These are phyloP conservation scores for Myotis findleyi DNA, from an alignment of 2,797 vertebrate genomes.

Conservation along the genomic window DNA sequence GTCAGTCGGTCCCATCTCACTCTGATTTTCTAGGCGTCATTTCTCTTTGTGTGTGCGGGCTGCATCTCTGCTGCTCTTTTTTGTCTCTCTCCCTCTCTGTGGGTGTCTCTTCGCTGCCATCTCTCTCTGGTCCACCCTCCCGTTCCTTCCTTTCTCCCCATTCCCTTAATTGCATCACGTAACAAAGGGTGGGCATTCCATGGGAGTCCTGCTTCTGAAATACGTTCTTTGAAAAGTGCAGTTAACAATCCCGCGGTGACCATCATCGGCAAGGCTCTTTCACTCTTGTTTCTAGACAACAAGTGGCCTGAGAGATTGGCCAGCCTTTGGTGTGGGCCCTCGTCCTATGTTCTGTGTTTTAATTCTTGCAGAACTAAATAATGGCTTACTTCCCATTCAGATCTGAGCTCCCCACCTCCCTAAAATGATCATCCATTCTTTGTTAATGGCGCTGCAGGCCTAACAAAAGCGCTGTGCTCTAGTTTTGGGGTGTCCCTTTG, in stretches of 20 bases:
- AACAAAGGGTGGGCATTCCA: not conserved
- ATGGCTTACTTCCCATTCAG: not conserved
- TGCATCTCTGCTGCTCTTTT: not conserved
- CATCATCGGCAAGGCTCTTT: accelerated
- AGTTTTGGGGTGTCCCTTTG: not conserved
- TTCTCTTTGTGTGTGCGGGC: not conserved
- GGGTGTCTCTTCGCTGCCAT: not conserved
- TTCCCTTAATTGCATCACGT: not conserved
- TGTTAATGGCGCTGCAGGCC: not conserved
- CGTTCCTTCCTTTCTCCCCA: not conserved
- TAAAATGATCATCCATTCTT: not conserved
- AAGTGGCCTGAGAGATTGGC: not conserved
- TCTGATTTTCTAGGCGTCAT: not conserved
- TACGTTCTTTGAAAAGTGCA: not conserved
- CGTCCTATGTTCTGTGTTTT: accelerated
- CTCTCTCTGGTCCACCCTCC: not conserved
- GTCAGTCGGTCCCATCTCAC: too few relatives aligned
- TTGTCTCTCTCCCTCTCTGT: too few relatives aligned
- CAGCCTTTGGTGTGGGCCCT: accelerated
- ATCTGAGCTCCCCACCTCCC: too few relatives aligned
- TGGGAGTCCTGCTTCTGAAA: not conserved
- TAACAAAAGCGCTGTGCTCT: accelerated
- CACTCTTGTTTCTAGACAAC: not conserved
- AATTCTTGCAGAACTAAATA: too few relatives aligned
- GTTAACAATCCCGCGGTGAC: too few relatives aligned